A percentile compares a stretch with the other conserved stretches of the same genome.
These are phyloP conservation scores for Sus cebifrons DNA, from an alignment of 2,797 vertebrate species.

Conservation along the genomic window DNA sequence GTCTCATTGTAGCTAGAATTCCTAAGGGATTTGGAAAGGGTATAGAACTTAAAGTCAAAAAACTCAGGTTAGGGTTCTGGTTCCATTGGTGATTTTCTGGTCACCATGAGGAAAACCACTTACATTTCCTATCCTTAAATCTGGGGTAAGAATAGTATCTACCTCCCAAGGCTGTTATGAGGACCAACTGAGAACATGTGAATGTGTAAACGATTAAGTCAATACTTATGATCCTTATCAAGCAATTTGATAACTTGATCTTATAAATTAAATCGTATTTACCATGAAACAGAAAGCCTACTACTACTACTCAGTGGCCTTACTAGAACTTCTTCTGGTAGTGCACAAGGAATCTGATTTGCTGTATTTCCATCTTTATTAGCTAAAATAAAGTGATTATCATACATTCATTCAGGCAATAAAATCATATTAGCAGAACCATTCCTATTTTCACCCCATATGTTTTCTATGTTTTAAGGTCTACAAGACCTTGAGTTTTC, in stretches of 20 bases:
- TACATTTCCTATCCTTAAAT: neutral
- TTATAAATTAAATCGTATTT: constrained; percentile 4
- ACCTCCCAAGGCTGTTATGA: neutral
- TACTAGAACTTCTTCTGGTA: neutral
- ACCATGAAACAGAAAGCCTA: constrained; percentile 8
- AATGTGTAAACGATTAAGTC: neutral
- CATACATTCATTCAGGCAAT: neutral
- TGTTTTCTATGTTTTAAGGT: neutral
- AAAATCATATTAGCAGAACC: neutral
- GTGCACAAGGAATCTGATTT: neutral
- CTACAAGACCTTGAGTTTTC: constrained; percentile 13
- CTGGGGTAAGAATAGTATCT: neutral
- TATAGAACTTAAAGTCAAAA: neutral
- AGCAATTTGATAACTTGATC: constrained; percentile 13
- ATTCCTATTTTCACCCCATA: neutral
- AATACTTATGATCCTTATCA: neutral
- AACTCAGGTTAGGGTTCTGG: neutral
- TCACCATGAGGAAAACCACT: neutral
- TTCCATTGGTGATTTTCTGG: neutral
- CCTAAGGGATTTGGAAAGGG: neutral
- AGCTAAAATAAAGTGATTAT: neutral
- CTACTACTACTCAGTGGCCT: neutral
- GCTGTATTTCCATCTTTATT: constrained; percentile 49
- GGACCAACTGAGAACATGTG: neutral
- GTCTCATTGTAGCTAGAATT: neutral